Evolutionary conservation across 2,888 invertebrate genomes (phyloP), one percentile per base, ranked within the genome.

Genomic region (Drosophila hamatofila): DNA sequence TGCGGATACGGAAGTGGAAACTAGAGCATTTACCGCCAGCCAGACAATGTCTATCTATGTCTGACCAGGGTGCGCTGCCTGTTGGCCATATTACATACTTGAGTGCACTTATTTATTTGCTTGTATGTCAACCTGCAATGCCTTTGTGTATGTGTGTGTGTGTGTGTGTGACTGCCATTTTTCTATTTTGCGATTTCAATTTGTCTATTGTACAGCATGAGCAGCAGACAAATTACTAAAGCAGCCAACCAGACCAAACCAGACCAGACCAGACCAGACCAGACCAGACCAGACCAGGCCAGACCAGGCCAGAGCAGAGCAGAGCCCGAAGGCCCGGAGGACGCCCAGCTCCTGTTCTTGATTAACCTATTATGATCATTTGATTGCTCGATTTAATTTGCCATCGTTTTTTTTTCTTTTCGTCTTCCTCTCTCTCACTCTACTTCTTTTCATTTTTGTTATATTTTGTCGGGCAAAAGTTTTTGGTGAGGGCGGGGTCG

Each of bases 281-380:
- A 23, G 23, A 16, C 14, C 33, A 16, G 30, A 0, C 33, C 58
- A 63, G 41, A 49, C 63, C 49, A 52, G 56, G 42, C 52, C 54
- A 25, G 27, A 42, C 46, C 51, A 61, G 27, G 21, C 41, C 54
- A 18, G 42, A 62, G 16, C 35, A 23, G 25, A n/a, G 9, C 23
- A n/a, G 33, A 1, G 30, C 30, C 35, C 35, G 8, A 48, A 11
- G 44, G 23, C 57, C 35, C 33, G 16, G 27, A 14, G 37, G 48
- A 48, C 21, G 35, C 25, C 27, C 72, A 52, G 66, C 72, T 81
- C 76, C 72, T 68, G 79, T 80, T 83, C 80, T 86, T 86, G 88
- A 88, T 89, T 87, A 85, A 87, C 83, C 87, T 87, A 88, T 89
- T 88, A 87, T 87, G 82, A 82, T 83, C 84, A 80, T 86, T 89